These are phyloP conservation scores for Cryptotermes secundus DNA, from an alignment of 1,140 invertebrate species.

Conservation along the genomic window DNA sequence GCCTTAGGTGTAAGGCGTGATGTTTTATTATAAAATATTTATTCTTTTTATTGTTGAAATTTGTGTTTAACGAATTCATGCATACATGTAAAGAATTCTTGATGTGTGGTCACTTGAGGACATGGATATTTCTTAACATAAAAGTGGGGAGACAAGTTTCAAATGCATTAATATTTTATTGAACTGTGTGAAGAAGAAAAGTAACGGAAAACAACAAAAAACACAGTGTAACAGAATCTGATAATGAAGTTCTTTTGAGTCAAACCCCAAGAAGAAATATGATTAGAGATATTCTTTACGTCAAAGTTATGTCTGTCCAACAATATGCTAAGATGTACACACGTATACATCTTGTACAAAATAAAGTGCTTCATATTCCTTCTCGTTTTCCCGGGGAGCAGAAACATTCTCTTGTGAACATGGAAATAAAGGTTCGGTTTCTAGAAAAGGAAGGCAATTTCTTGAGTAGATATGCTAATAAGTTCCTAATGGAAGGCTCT, in stretches of 20 bases:
- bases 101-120: not conserved
- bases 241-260: not conserved
- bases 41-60: not conserved
- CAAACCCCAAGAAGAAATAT: no score
- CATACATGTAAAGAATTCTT: not conserved
- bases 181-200: not conserved
- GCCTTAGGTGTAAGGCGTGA: not conserved
- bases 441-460: no score
- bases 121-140: not conserved
- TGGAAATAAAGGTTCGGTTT: no score
- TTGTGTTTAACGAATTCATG: slow-evolving; percentile 4
- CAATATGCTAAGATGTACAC: no score
- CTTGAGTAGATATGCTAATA: no score
- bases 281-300: no score
- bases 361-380: no score
- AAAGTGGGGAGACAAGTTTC: not conserved
- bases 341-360: no score
- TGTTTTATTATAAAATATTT: not conserved
- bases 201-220: not conserved
- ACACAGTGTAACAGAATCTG: not conserved
- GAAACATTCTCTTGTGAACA: no score
- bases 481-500: no score
- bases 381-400: no score
- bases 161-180: not conserved
- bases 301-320: no score